phyloP scores from a whole-genome alignment of 2,888 invertebrate genomes.

The Tuberolachnus salignus region DNA sequence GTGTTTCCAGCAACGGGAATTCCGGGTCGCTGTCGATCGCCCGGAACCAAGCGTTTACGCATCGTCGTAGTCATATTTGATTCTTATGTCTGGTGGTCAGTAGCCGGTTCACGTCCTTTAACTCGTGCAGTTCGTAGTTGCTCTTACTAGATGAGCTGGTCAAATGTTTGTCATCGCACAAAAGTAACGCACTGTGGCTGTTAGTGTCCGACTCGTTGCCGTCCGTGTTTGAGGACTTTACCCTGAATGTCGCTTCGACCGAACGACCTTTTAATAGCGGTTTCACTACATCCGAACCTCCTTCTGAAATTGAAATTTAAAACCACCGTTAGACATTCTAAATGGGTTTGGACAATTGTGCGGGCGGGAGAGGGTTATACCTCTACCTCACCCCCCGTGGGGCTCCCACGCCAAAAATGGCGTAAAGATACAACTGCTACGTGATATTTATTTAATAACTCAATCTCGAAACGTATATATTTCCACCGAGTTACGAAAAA shows the following conservation, averaged over 20 bases:
- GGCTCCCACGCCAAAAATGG: no score
- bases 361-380: no score
- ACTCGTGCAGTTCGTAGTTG: conserved; percentile 80
- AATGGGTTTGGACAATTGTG: no score
- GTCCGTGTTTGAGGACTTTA: conserved; percentile 58
- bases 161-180: conserved; percentile 62
- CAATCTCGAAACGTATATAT: no score
- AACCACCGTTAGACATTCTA: background rate
- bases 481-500: no score
- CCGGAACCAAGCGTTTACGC: conserved; percentile 59
- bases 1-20: conserved; percentile 43
- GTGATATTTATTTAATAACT: no score
- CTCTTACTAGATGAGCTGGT: conserved; percentile 68
- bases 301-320: conserved; percentile 39
- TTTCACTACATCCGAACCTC: conserved; percentile 40
- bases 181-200: conserved; percentile 67
- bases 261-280: conserved; percentile 54
- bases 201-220: conserved; percentile 69
- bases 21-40: conserved; percentile 37
- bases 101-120: conserved; percentile 62
- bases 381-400: no score
- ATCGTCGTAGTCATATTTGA: conserved; percentile 61
- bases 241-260: conserved; percentile 58
- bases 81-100: conserved; percentile 60
- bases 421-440: no score